Evolutionary conservation across 2,797 vertebrate species (phyloP).

Genomic region (Enteromius afrohamiltoni): DNA sequence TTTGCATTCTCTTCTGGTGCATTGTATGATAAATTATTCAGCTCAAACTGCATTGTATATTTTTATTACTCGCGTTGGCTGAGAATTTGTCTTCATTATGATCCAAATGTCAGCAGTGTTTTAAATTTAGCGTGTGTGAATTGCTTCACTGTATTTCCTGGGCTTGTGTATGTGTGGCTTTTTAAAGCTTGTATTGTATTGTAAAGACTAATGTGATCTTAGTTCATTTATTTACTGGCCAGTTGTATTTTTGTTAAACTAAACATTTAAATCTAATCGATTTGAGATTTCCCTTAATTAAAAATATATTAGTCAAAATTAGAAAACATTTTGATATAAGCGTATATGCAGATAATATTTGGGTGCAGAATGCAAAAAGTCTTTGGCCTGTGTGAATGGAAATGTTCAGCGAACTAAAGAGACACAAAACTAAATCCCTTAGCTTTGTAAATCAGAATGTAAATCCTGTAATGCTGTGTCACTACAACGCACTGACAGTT

Average conservation of each 20-base stretch:
- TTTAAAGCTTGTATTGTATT: background rate
- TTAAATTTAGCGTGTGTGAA: constrained; percentile 4
- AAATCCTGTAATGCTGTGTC: constrained; percentile 31
- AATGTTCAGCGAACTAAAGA: background rate
- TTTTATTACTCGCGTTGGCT: constrained; percentile 26
- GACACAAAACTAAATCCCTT: background rate
- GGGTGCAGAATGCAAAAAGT: background rate
- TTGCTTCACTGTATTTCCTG: constrained; percentile 12
- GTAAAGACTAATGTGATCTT: background rate
- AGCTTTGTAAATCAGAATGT: background rate
- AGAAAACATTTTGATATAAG: background rate
- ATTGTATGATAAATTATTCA: constrained; percentile 28
- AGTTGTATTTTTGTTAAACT: background rate
- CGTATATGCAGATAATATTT: constrained; percentile 3
- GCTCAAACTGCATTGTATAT: constrained; percentile 6
- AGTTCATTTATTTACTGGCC: constrained; percentile 7
- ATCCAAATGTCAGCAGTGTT: constrained; percentile 41
- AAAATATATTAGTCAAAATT: constrained; percentile 8
- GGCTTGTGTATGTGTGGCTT: constrained; percentile 7
- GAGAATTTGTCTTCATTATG: constrained; percentile 52
- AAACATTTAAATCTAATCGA: constrained; percentile 20
- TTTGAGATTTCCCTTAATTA: constrained; percentile 5
- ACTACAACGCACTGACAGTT: constrained; percentile 6
- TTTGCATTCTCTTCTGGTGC: background rate
- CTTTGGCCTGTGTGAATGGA: background rate